phyloP scores from a whole-genome alignment of 2,797 vertebrate genomes.

The Hypotaenidia philippensis region DNA sequence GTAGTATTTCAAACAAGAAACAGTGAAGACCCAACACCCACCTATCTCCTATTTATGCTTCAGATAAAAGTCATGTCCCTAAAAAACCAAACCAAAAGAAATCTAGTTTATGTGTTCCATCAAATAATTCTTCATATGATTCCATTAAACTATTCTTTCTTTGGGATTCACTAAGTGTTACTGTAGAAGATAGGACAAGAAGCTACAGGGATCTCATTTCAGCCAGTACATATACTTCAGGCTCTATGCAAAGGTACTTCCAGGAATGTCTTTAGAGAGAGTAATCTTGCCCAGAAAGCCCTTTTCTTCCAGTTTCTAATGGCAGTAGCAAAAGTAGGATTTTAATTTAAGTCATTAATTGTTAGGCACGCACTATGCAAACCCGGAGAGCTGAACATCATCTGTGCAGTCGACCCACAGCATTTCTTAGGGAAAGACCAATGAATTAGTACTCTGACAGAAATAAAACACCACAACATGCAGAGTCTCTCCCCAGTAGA shows the following conservation, averaged over 20 bases:
- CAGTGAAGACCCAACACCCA: not conserved
- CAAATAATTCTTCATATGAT: not conserved
- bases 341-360: not conserved
- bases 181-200: not conserved
- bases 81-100: not conserved
- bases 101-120: not conserved
- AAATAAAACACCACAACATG: not conserved
- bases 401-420: not conserved
- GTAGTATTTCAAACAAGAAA: not conserved
- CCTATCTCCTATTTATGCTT: not conserved
- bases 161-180: not conserved
- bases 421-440: not conserved
- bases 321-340: not conserved
- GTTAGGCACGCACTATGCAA: fast-evolving
- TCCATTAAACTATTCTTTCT: not conserved
- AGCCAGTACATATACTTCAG: not conserved
- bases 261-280: not conserved
- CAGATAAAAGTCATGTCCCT: not conserved
- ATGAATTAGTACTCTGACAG: not conserved
- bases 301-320: not conserved
- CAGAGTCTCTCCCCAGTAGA: not conserved
- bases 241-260: not conserved
- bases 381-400: not conserved
- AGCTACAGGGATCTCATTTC: not conserved
- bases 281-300: not conserved